These are phyloP conservation scores for Cheilinus undulatus DNA, from an alignment of 2,113 vertebrate genomes.

Conservation along the genomic window DNA sequence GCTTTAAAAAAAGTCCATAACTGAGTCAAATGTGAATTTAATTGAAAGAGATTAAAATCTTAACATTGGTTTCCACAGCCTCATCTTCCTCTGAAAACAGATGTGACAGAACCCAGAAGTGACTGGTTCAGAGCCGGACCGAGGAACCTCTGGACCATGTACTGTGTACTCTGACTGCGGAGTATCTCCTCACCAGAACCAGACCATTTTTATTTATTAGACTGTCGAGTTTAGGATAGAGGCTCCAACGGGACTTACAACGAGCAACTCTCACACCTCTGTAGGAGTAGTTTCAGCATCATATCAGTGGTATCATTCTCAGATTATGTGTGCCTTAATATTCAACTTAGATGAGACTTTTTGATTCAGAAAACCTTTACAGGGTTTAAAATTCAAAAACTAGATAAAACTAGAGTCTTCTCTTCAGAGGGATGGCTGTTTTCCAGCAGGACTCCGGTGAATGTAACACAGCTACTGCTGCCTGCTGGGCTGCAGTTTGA, in stretches of 20 bases:
- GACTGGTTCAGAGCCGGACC: constrained; percentile 47
- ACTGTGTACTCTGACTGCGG: constrained; percentile 60
- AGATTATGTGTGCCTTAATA: constrained; percentile 54
- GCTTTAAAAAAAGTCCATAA: too few relatives aligned
- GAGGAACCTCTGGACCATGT: constrained; percentile 59
- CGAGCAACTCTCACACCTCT: constrained; percentile 47
- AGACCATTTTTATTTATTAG: constrained; percentile 76
- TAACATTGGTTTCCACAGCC: constrained; percentile 59
- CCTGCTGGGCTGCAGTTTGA: constrained; percentile 43
- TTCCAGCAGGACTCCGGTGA: constrained; percentile 47
- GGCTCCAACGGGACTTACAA: constrained; percentile 37
- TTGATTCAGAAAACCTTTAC: constrained; percentile 12
- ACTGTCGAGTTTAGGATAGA: constrained; percentile 55
- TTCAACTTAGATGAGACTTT: constrained; percentile 21
- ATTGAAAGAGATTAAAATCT: not conserved
- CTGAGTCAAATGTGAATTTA: too few relatives aligned
- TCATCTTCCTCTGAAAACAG: constrained; percentile 71
- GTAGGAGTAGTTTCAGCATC: constrained; percentile 57
- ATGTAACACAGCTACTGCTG: constrained; percentile 59
- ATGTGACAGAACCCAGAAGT: constrained; percentile 64
- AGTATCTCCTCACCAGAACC: constrained; percentile 68
- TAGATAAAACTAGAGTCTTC: constrained; percentile 28
- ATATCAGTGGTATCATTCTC: constrained; percentile 46
- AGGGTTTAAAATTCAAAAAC: constrained; percentile 28
- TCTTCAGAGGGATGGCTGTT: constrained; percentile 18